Evolutionary conservation across 2,797 vertebrate genomes (phyloP).

Genomic region (Myoxocephalus aenaeus): DNA sequence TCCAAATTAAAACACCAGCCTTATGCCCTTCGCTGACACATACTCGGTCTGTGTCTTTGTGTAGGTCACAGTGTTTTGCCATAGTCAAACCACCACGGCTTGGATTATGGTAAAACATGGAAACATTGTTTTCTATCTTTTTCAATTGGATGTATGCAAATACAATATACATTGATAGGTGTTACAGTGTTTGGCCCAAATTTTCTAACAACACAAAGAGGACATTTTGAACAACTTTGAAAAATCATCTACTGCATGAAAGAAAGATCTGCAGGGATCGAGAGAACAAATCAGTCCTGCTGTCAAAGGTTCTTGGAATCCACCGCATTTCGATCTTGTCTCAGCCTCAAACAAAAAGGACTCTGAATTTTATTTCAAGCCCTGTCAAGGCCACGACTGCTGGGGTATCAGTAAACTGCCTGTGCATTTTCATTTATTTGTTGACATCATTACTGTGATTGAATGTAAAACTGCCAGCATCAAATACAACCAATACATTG

Average conservation of each 20-base stretch:
- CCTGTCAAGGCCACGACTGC: too few species aligned
- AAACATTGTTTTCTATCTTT: not conserved
- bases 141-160: not conserved
- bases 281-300: not conserved
- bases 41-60: slow-evolving; percentile 28
- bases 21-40: slow-evolving; percentile 86
- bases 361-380: not conserved
- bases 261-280: not conserved
- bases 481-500: too few species aligned
- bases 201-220: not conserved
- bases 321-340: not conserved
- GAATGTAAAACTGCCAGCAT: too few species aligned
- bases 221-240: not conserved
- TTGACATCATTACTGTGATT: too few species aligned
- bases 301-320: not conserved
- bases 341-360: not conserved
- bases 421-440: too few species aligned
- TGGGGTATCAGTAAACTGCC: too few species aligned
- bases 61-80: slow-evolving; percentile 44
- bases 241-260: not conserved
- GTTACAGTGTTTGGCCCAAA: not conserved
- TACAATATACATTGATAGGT: not conserved
- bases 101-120: not conserved
- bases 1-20: slow-evolving; percentile 87
- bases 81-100: not conserved